Evolutionary conservation across 2,113 vertebrate genomes (phyloP).

Genomic region (Tetraodon nigroviridis): DNA sequence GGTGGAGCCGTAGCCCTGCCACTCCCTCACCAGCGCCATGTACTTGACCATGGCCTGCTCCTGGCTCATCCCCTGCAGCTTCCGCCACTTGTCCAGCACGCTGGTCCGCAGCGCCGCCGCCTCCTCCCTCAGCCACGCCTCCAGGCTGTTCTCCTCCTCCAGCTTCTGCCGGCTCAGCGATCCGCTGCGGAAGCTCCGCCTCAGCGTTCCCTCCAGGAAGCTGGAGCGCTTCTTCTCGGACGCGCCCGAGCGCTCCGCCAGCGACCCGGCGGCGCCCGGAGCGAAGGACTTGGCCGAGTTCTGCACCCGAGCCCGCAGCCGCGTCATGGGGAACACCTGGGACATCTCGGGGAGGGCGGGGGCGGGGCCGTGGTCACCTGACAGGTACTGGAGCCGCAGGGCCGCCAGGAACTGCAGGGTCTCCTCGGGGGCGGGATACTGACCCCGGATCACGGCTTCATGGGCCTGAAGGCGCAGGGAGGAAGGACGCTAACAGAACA

Average conservation of each 20-base stretch:
- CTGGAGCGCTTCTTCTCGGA: conserved; percentile 85
- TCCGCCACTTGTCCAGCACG: conserved; percentile 93
- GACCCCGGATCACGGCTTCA: conserved; percentile 89
- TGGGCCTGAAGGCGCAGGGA: conserved; percentile 78
- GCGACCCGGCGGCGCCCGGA: conserved; percentile 42
- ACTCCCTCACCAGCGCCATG: conserved; percentile 91
- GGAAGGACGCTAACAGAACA: no score
- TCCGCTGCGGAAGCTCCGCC: conserved; percentile 88
- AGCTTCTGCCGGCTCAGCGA: conserved; percentile 77
- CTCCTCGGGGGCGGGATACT: conserved; percentile 93
- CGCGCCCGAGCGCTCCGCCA: conserved; percentile 43
- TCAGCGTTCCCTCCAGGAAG: conserved; percentile 91
- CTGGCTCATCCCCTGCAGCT: conserved; percentile 87
- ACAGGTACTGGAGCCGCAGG: conserved; percentile 88
- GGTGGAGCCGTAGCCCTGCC: conserved; percentile 93
- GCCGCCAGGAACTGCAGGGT: conserved; percentile 92
- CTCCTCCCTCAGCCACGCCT: conserved; percentile 92
- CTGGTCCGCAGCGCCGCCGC: conserved; percentile 76
- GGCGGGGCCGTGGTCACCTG: conserved; percentile 78
- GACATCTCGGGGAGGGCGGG: conserved; percentile 75
- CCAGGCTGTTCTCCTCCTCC: conserved; percentile 85
- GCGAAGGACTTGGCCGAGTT: conserved; percentile 82
- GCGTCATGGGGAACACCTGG: conserved; percentile 85
- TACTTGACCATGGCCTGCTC: conserved; percentile 92
- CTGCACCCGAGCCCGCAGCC: conserved; percentile 85